phyloP scores from a whole-genome alignment of 2,888 invertebrate genomes.

The Disparrhopalites patrizii region DNA sequence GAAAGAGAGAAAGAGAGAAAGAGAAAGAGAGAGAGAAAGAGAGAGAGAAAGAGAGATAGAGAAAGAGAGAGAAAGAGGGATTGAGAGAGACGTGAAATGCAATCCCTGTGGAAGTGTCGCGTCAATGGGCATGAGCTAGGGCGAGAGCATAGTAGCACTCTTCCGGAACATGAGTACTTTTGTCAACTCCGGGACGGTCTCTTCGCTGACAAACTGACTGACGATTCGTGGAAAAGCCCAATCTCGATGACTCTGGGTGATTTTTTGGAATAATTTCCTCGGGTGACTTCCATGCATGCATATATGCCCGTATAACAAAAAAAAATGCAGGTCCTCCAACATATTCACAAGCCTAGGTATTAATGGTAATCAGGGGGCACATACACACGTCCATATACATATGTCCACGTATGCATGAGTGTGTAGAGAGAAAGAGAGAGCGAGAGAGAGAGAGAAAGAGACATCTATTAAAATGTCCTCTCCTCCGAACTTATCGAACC shows the following conservation, averaged over 20 bases:
- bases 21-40: constrained; percentile 1
- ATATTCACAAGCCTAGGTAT: background rate
- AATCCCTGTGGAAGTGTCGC: constrained; percentile 30
- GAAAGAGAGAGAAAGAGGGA: constrained; percentile 14
- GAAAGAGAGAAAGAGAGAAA: background rate
- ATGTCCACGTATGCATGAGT: background rate
- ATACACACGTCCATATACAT: too few species aligned
- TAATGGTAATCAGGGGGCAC: constrained; percentile 9
- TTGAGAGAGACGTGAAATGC: constrained; percentile 26
- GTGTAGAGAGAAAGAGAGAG: too few species aligned
- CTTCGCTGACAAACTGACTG: constrained; percentile 18
- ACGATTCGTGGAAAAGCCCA: constrained; percentile 7
- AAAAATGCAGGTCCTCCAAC: background rate
- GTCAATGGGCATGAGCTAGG: constrained; percentile 29
- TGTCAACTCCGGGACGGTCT: constrained; percentile 23
- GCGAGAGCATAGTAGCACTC: constrained; percentile 35
- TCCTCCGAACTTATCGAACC: constrained; percentile 42
- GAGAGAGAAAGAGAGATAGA: background rate
- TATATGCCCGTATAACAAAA: background rate
- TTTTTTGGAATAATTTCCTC: constrained; percentile 8
- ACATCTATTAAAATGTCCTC: constrained; percentile 22
- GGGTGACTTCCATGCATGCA: constrained; percentile 1
- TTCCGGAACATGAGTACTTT: constrained; percentile 47
- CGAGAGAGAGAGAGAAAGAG: too few species aligned
- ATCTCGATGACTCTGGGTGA: background rate